These are phyloP conservation scores for Camponotus floridanus DNA, from an alignment of 1,140 invertebrate species.

Conservation along the genomic window DNA sequence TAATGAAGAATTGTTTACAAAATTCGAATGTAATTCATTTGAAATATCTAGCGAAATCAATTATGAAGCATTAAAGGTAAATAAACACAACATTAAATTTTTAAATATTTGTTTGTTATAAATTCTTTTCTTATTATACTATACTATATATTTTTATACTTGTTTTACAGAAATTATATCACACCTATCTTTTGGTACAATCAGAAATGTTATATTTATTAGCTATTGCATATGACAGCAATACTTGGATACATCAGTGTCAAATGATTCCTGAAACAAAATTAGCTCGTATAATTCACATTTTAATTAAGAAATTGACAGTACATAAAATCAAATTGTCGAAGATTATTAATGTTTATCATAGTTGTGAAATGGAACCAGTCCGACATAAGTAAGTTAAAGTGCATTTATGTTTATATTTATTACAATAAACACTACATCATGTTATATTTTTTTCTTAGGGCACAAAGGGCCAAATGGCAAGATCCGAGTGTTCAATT, in stretches of 20 bases:
- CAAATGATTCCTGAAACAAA: slow-evolving; percentile 70
- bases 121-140: background rate
- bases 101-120: background rate
- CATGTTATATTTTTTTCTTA: slow-evolving; percentile 25
- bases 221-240: slow-evolving; percentile 73
- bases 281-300: slow-evolving; percentile 69
- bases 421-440: background rate
- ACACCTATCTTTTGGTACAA: slow-evolving; percentile 81
- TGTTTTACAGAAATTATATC: slow-evolving; percentile 79
- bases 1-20: slow-evolving; percentile 70
- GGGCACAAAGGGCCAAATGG: slow-evolving; percentile 76
- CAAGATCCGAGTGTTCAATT: slow-evolving; percentile 81
- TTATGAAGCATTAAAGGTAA: slow-evolving; percentile 78
- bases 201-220: slow-evolving; percentile 82
- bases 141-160: slow-evolving; percentile 28
- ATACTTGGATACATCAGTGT: slow-evolving; percentile 56
- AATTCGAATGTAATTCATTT: slow-evolving; percentile 75
- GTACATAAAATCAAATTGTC: slow-evolving; percentile 71
- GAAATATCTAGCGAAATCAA: slow-evolving; percentile 76
- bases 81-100: slow-evolving; percentile 9
- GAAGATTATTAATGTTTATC: slow-evolving; percentile 74
- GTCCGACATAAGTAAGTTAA: slow-evolving; percentile 74
- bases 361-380: slow-evolving; percentile 69
- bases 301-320: slow-evolving; percentile 67
- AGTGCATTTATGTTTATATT: slow-evolving; percentile 42